These are phyloP conservation scores for Macquaria australasica DNA, from an alignment of 2,113 vertebrate species.

Conservation along the genomic window DNA sequence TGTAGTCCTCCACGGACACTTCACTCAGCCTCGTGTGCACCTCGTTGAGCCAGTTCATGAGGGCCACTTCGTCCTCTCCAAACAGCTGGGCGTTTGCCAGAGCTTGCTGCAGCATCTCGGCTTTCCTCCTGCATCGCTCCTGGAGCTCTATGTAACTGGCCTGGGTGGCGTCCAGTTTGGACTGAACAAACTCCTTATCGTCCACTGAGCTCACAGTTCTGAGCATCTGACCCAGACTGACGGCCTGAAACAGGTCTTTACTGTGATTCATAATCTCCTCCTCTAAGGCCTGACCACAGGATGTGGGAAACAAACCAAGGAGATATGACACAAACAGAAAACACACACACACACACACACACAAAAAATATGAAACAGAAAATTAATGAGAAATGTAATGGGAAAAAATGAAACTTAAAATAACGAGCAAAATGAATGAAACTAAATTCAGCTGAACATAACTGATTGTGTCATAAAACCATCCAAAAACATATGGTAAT, in stretches of 20 bases:
- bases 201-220: conserved; percentile 93
- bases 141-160: conserved; percentile 93
- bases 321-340: conserved; percentile 45
- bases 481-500: not conserved
- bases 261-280: conserved; percentile 92
- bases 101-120: conserved; percentile 93
- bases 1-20: conserved; percentile 90
- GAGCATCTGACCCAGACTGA: conserved; percentile 94
- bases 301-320: conserved; percentile 51
- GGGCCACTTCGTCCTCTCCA: conserved; percentile 95
- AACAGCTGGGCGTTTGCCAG: conserved; percentile 96
- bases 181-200: conserved; percentile 95
- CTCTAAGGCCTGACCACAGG: conserved; percentile 89
- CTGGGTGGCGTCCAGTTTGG: conserved; percentile 91
- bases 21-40: conserved; percentile 88
- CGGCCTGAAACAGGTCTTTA: conserved; percentile 92
- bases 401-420: conserved; percentile 63
- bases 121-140: conserved; percentile 91
- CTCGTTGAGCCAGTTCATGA: conserved; percentile 98
- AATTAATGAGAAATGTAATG: conserved; percentile 50
- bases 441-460: conserved; percentile 33
- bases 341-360: conserved; percentile 46
- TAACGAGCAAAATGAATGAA: conserved; percentile 45
- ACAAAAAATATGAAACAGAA: conserved; percentile 49
- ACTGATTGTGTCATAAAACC: conserved; percentile 13